Percentiles rank a stretch among this genome's conserved stretches.
Evolutionary conservation across 2,113 vertebrate genomes (phyloP).

Genomic region (Prochilodus magdalenae): DNA sequence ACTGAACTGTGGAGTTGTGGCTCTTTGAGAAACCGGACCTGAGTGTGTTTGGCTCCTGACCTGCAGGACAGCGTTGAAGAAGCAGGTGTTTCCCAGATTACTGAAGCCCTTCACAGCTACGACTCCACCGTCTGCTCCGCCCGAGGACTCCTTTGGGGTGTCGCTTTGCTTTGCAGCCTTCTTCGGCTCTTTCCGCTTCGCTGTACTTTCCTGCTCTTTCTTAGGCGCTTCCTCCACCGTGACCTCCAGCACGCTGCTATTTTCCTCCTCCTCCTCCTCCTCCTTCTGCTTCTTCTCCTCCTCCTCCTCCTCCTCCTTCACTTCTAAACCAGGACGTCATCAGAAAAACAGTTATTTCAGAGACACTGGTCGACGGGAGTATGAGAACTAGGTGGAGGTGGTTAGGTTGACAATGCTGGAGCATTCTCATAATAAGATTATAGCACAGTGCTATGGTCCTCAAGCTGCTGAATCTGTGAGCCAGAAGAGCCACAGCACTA

Average conservation of each 20-base stretch:
- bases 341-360: not conserved
- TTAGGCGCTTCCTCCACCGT: slow-evolving; percentile 68
- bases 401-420: too few species aligned
- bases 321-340: not conserved
- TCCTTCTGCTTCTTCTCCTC: slow-evolving; percentile 66
- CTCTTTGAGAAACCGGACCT: too few species aligned
- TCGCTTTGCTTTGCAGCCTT: slow-evolving; percentile 74
- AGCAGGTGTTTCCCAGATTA: slow-evolving; percentile 97
- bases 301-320: slow-evolving; percentile 34
- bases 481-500: too few species aligned
- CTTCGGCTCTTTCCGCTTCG: slow-evolving; percentile 72
- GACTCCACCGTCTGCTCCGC: slow-evolving; percentile 55
- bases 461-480: too few species aligned
- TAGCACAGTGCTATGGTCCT: too few species aligned
- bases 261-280: slow-evolving; percentile 53
- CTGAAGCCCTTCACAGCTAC: slow-evolving; percentile 89
- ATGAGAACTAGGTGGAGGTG: too few species aligned
- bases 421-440: too few species aligned
- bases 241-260: slow-evolving; percentile 1
- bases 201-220: slow-evolving; percentile 72
- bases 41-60: slow-evolving; percentile 64
- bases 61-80: slow-evolving; percentile 98
- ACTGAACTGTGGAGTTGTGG: too few species aligned
- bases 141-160: slow-evolving; percentile 59
- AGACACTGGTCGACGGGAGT: too few species aligned